Percentiles rank a stretch among this genome's conserved stretches.
These are phyloP conservation scores for Lepidochrysops patricia DNA, from an alignment of 2,888 invertebrate genomes.

Conservation along the genomic window DNA sequence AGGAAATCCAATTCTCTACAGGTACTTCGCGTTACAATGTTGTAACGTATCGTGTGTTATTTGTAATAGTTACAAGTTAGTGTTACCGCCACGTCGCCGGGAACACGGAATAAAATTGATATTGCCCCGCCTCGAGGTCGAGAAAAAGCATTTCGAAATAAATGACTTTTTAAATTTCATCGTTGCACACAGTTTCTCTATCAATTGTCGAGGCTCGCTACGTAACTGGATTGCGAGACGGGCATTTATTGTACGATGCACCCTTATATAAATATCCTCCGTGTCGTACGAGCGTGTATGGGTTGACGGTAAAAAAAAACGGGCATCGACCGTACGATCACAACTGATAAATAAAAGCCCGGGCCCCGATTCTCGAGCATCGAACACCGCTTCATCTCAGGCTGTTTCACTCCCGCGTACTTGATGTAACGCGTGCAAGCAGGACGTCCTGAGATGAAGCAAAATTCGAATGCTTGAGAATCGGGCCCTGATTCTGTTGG, in stretches of 20 bases:
- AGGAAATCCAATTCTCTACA: too few relatives aligned
- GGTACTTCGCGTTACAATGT: slow-evolving; percentile 16
- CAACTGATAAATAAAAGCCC: slow-evolving; percentile 48
- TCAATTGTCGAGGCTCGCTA: slow-evolving; percentile 70
- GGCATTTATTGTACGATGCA: slow-evolving; percentile 69
- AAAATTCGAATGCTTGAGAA: too few relatives aligned
- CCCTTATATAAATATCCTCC: slow-evolving; percentile 17
- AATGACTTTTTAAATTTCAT: slow-evolving; percentile 75
- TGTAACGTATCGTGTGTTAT: slow-evolving; percentile 24
- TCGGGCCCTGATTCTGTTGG: too few relatives aligned
- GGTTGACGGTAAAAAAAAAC: too few relatives aligned
- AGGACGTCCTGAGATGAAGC: too few relatives aligned
- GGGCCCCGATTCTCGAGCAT: too few relatives aligned
- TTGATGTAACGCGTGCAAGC: too few relatives aligned
- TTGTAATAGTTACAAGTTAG: slow-evolving; percentile 25
- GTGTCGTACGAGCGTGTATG: not conserved
- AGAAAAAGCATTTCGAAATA: slow-evolving; percentile 74
- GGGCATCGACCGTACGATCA: slow-evolving; percentile 36
- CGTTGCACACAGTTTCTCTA: slow-evolving; percentile 74
- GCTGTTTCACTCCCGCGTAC: too few relatives aligned
- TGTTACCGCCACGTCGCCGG: slow-evolving; percentile 31
- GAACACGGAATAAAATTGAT: slow-evolving; percentile 72
- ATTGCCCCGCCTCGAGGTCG: slow-evolving; percentile 65
- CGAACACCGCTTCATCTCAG: too few relatives aligned
- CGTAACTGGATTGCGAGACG: slow-evolving; percentile 67